These are phyloP conservation scores for Lanius ludovicianus DNA, from an alignment of 2,113 vertebrate species.

Conservation along the genomic window DNA sequence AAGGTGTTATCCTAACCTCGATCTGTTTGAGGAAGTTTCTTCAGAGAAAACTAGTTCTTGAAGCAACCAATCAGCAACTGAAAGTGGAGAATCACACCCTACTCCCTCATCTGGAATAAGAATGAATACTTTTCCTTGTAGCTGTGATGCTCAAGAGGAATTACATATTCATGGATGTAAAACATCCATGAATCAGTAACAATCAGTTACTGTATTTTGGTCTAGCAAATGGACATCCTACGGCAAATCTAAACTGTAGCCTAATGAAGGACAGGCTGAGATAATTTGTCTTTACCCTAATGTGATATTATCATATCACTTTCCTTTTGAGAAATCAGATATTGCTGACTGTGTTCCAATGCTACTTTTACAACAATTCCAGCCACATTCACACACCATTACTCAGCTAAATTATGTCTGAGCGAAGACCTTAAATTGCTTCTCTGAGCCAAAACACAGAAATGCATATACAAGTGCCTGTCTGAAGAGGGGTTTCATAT, in stretches of 20 bases:
- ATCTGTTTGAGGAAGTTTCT: not conserved
- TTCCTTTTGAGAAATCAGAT: not conserved
- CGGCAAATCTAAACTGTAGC: not conserved
- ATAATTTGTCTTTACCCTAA: not conserved
- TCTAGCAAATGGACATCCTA: not conserved
- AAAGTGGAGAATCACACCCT: not conserved
- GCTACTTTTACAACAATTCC: not conserved
- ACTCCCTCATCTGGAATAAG: not conserved
- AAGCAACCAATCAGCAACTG: not conserved
- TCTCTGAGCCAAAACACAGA: not conserved
- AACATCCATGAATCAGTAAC: too few species aligned
- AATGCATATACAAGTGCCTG: not conserved
- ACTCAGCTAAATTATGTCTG: not conserved
- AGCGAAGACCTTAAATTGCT: not conserved
- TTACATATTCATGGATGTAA: not conserved
- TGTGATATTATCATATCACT: not conserved
- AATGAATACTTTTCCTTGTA: not conserved
- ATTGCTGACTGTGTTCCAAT: not conserved
- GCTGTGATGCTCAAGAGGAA: not conserved
- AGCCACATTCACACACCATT: not conserved
- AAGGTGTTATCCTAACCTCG: not conserved
- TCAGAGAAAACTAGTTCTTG: not conserved
- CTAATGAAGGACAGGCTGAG: not conserved
- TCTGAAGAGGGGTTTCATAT: not conserved
- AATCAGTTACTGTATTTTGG: not conserved